phyloP scores from a whole-genome alignment of 2,113 vertebrate genomes.

The Erythrocebus patas region DNA sequence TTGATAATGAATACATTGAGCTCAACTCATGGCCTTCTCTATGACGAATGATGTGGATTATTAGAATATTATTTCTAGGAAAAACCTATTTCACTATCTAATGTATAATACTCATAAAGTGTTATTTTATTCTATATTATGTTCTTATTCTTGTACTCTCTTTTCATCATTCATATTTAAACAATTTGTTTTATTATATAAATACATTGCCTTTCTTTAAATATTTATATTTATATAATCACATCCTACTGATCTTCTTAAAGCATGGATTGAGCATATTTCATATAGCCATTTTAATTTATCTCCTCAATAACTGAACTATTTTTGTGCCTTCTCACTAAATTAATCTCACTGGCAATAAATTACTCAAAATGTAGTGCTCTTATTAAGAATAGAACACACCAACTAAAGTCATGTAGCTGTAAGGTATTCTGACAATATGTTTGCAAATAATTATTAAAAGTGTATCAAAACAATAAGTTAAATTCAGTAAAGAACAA shows the following conservation, averaged over 20 bases:
- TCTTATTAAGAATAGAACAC: not conserved
- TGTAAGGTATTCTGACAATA: not conserved
- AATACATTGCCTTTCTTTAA: not conserved
- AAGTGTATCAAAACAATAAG: not conserved
- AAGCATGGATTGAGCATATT: not conserved
- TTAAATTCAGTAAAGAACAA: not conserved
- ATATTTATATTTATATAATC: not conserved
- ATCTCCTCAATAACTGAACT: not conserved
- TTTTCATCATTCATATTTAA: not conserved
- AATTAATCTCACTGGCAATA: not conserved
- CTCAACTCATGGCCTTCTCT: not conserved
- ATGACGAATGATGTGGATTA: not conserved
- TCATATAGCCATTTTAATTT: not conserved
- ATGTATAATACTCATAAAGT: not conserved
- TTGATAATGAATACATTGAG: not conserved
- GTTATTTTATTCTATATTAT: not conserved
- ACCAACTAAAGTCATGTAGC: not conserved
- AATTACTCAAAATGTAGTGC: not conserved
- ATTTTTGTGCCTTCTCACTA: not conserved
- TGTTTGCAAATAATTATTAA: not conserved
- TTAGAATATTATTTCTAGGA: not conserved
- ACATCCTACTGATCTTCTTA: not conserved
- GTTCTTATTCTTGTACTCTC: not conserved
- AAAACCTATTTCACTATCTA: not conserved
- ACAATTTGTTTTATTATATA: not conserved